Evolutionary conservation across 2,888 invertebrate species (phyloP), one percentile per base, ranked within the genome.

Genomic region (Agrochola litura): DNA sequence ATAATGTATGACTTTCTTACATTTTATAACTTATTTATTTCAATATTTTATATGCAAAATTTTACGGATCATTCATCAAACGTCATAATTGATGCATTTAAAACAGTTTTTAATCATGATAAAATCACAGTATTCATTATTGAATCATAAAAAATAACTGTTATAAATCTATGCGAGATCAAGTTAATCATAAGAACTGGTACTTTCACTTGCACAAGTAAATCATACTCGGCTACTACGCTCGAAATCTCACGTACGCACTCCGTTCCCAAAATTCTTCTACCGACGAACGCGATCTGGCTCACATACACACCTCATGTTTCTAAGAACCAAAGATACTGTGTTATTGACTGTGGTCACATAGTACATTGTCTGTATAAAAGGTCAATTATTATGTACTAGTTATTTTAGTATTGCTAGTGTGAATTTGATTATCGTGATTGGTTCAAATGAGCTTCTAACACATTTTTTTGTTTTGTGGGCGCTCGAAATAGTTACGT

Each of bases 211-310:
- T 8, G 19, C 37, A 22, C 56, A 41, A 49, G 68, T 64, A 41
- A n/a, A n/a, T n/a, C 58, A 61, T 54, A 41, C 52, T 46, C 43
- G 10, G 52, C 46, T 60, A 58, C 66, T 79, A 87, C 88, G 88
- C 69, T 86, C 67, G 41, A 74, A 41, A 43, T 77, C 72, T 88
- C 87, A 87, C 87, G 87, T 86, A 87, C 65, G 63, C 88, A 77
- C 61, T 54, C 19, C 30, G 41, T 46, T 46, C 67, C 68, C 76
- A 37, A 81, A 81, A 76, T 77, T 70, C 54, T 72, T 43, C 14
- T 6, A 66, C 52, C 43, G 49, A 14, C 19, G 70, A 73, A 84
- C 87, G 73, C 87, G 84, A 43, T 30, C n/a, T 2, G 8, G 52
- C 68, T 79, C 87, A 86, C 87, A 84, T 71, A 64, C 58, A 64